Conservation (phyloP, 1,140 invertebrate species). For the Melitaea cinxia region DNA sequence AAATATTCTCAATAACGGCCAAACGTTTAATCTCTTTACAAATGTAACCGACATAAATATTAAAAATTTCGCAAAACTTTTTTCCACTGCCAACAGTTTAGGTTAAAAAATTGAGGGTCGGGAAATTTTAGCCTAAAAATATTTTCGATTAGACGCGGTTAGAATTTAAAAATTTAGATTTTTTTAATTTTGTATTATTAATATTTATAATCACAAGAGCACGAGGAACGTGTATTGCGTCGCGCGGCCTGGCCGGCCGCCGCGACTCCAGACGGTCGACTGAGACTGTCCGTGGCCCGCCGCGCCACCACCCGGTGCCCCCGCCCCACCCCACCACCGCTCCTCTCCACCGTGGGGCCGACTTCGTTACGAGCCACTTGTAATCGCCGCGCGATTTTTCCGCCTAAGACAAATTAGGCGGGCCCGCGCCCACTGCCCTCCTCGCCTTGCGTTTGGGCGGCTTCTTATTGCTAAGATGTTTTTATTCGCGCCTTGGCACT, state of each 20-base stretch:
- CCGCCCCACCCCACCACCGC: conserved; percentile 40
- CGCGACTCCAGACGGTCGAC: conserved; percentile 79
- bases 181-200: conserved; percentile 73
- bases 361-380: conserved; percentile 81
- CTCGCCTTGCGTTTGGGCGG: conserved; percentile 60
- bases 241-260: conserved; percentile 77
- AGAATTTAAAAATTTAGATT: conserved; percentile 59
- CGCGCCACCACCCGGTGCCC: conserved; percentile 50
- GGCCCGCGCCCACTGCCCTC: conserved; percentile 59
- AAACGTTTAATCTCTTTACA: conserved; percentile 78
- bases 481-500: conserved; percentile 50
- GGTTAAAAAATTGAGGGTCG: conserved; percentile 66
- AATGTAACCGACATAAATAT: conserved; percentile 80
- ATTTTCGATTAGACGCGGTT: conserved; percentile 74
- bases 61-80: conserved; percentile 78
- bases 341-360: conserved; percentile 54
- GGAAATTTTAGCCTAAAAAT: conserved; percentile 77
- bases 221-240: conserved; percentile 79
- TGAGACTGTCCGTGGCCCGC: conserved; percentile 62
- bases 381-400: conserved; percentile 80
- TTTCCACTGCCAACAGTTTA: conserved; percentile 68
- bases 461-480: conserved; percentile 64
- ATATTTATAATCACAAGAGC: conserved; percentile 80
- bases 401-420: conserved; percentile 81
- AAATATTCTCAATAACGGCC: conserved; percentile 77